Percentiles rank a stretch among this genome's conserved stretches.
Conservation (phyloP, 2,797 vertebrate genomes). For the Hemitrygon akajei region DNA sequence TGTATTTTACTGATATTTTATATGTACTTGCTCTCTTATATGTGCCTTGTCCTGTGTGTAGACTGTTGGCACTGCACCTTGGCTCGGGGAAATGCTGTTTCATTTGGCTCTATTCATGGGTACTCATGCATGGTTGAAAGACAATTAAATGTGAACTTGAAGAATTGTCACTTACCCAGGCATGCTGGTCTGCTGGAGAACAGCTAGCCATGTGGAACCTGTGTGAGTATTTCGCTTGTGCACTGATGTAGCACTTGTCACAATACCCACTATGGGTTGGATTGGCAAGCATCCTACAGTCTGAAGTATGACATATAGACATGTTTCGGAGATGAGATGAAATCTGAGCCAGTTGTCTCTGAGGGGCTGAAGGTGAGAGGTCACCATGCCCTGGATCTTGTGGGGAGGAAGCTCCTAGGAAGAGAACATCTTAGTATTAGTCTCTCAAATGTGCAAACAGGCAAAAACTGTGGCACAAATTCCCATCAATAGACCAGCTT, state of each 20-base stretch:
- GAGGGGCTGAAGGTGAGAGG: neutral
- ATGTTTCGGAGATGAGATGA: constrained; percentile 38
- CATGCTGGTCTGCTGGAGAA: neutral
- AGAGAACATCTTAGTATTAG: neutral
- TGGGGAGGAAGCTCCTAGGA: neutral
- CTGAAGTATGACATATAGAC: neutral
- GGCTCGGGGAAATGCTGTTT: too few species aligned
- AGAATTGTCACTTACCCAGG: neutral
- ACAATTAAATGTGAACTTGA: too few species aligned
- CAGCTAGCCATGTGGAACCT: neutral
- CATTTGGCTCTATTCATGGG: too few species aligned
- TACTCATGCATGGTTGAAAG: too few species aligned
- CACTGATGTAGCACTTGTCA: constrained; percentile 34
- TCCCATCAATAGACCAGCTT: neutral
- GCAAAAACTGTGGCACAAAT: neutral
- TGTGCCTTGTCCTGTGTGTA: too few species aligned
- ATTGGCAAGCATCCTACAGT: constrained; percentile 39
- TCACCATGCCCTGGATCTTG: neutral
- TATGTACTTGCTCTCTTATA: too few species aligned
- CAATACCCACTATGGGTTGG: constrained; percentile 22
- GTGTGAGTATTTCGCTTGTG: neutral
- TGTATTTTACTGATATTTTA: too few species aligned
- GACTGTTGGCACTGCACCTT: too few species aligned
- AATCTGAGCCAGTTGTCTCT: constrained; percentile 23
- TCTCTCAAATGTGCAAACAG: too few species aligned